These are phyloP conservation scores for Musca domestica DNA, from an alignment of 1,140 invertebrate species.

Conservation along the genomic window DNA sequence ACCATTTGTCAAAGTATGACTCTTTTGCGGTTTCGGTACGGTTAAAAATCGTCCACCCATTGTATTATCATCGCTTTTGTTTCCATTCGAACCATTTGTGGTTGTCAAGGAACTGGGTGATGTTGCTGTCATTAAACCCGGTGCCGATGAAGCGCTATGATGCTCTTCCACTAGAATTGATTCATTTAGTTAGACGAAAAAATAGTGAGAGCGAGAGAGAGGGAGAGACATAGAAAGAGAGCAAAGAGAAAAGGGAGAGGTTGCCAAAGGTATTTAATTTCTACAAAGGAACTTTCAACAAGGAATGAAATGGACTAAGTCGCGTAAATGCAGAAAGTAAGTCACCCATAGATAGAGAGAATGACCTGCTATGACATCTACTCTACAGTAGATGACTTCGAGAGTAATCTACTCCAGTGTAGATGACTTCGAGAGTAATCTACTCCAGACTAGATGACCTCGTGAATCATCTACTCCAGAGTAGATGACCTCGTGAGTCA, in stretches of 20 bases:
- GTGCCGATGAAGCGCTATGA: constrained; percentile 38
- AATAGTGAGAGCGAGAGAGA: background rate
- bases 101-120: constrained; percentile 27
- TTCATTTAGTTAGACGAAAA: background rate
- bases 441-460: too few species aligned
- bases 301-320: too few species aligned
- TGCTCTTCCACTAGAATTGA: constrained; percentile 51
- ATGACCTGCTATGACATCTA: too few species aligned
- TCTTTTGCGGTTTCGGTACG: constrained; percentile 44
- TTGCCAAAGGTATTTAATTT: background rate
- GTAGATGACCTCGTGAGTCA: too few species aligned
- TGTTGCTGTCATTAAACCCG: constrained; percentile 34
- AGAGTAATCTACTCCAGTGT: too few species aligned
- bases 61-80: constrained; percentile 29
- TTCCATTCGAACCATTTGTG: constrained; percentile 37
- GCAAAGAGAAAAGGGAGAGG: background rate
- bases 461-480: too few species aligned
- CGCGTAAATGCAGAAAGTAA: too few species aligned
- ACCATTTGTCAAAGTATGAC: constrained; percentile 32
- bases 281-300: too few species aligned
- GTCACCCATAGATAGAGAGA: too few species aligned
- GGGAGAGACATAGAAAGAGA: background rate
- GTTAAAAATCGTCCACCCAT: constrained; percentile 46
- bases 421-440: too few species aligned
- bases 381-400: too few species aligned